Percentiles rank a stretch among this genome's conserved stretches.
These are phyloP conservation scores for Chalcis sispes DNA, from an alignment of 2,888 invertebrate species.

Conservation along the genomic window DNA sequence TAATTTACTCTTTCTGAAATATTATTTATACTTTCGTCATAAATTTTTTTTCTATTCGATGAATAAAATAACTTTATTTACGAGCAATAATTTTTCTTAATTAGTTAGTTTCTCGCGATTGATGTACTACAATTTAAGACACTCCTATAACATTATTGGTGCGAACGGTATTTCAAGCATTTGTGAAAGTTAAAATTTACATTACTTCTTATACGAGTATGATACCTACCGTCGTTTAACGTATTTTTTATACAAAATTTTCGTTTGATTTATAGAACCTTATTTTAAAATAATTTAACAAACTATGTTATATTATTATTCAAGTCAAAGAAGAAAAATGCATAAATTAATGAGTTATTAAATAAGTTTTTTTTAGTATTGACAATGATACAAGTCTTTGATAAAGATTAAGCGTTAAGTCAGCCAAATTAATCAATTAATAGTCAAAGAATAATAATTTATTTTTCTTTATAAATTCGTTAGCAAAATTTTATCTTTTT, in stretches of 20 bases:
- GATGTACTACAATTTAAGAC: conserved; percentile 13
- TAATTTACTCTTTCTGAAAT: no score
- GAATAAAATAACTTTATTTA: background rate
- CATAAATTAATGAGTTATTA: conserved; percentile 7
- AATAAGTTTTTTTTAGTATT: conserved; percentile 4
- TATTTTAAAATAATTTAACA: conserved; percentile 8
- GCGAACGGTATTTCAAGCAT: conserved; percentile 21
- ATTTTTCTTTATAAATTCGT: no score
- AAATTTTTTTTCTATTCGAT: no score
- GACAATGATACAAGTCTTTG: no score
- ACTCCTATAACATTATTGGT: conserved; percentile 21
- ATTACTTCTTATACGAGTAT: background rate
- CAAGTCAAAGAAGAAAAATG: background rate
- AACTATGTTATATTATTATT: background rate
- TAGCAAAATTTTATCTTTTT: no score
- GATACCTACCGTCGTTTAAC: background rate
- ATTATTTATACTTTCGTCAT: no score
- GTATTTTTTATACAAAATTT: conserved; percentile 7
- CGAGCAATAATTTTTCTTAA: conserved; percentile 14
- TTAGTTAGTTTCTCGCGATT: conserved; percentile 4
- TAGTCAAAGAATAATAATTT: no score
- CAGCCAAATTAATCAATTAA: no score
- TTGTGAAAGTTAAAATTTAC: conserved; percentile 36
- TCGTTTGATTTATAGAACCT: background rate
- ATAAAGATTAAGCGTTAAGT: no score